phyloP scores from a whole-genome alignment of 2,797 vertebrate species.

The Sebastes umbrosus region DNA sequence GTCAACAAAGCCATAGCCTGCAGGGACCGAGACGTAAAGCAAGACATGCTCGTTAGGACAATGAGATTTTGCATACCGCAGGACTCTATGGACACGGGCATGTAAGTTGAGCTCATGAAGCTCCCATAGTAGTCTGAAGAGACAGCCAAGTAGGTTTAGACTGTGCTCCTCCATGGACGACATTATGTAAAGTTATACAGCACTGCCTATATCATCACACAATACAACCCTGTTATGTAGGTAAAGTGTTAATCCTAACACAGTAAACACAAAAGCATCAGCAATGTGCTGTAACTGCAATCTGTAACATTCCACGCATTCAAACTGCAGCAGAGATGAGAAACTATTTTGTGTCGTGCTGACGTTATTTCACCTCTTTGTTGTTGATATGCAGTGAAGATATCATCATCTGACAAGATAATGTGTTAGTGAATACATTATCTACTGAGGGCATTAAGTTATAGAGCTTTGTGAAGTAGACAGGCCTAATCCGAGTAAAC shows the following conservation, averaged over 20 bases:
- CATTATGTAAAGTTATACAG: slow-evolving; percentile 55
- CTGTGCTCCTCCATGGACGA: slow-evolving; percentile 3
- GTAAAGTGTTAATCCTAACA: not conserved
- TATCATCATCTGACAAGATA: not conserved
- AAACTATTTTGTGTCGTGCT: not conserved
- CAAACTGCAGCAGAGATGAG: not conserved
- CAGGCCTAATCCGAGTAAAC: not conserved
- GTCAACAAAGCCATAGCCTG: slow-evolving; percentile 93
- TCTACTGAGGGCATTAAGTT: not conserved
- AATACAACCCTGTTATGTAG: slow-evolving; percentile 22
- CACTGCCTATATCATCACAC: slow-evolving; percentile 17
- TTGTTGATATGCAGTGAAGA: slow-evolving; percentile 10
- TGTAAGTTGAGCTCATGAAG: slow-evolving; percentile 6
- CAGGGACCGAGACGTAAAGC: slow-evolving; percentile 25
- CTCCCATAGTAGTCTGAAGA: not conserved
- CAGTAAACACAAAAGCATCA: not conserved
- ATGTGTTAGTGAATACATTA: not conserved
- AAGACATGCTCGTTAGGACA: slow-evolving; percentile 21
- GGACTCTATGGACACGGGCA: not conserved
- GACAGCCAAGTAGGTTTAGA: not conserved
- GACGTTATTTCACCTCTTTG: not conserved
- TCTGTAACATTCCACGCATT: not conserved
- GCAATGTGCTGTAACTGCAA: not conserved
- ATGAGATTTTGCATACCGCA: slow-evolving; percentile 9
- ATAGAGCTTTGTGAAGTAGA: not conserved